Conservation (phyloP, 2,888 invertebrate genomes). For the Parnassius glacialis region DNA sequence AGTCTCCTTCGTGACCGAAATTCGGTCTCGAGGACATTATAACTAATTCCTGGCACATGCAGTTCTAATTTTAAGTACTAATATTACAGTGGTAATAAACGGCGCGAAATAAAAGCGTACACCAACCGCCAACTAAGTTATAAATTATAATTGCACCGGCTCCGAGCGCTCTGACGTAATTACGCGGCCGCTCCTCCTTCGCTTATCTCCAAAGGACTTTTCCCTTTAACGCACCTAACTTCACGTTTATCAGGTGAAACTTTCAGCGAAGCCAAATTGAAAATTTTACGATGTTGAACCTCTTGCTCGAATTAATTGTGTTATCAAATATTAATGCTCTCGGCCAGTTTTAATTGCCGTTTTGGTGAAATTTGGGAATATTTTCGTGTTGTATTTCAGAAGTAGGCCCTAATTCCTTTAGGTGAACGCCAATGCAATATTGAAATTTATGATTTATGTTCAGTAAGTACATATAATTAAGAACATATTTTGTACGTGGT, state of each 20-base stretch:
- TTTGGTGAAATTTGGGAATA: constrained; percentile 31
- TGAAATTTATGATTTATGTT: not conserved
- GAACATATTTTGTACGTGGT: too few species aligned
- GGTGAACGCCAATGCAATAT: not conserved
- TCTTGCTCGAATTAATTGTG: constrained; percentile 69
- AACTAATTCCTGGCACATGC: too few species aligned
- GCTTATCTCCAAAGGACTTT: constrained; percentile 62
- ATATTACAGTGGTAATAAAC: too few species aligned
- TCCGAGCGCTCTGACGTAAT: constrained; percentile 45
- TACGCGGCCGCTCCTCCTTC: constrained; percentile 37
- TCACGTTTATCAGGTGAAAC: constrained; percentile 76
- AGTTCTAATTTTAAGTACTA: too few species aligned
- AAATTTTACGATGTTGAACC: constrained; percentile 67
- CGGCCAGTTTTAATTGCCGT: constrained; percentile 57
- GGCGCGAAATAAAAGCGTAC: constrained; percentile 21
- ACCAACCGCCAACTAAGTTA: constrained; percentile 40
- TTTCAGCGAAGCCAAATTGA: constrained; percentile 67
- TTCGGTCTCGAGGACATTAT: too few species aligned
- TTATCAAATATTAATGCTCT: constrained; percentile 79
- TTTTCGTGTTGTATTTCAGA: constrained; percentile 1
- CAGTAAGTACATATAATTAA: too few species aligned
- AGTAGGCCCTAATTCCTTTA: not conserved
- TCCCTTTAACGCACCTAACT: constrained; percentile 56
- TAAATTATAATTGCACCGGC: constrained; percentile 48
- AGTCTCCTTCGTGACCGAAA: too few species aligned